Conservation (phyloP, 2,888 invertebrate genomes). For the Agriotes lineatus region DNA sequence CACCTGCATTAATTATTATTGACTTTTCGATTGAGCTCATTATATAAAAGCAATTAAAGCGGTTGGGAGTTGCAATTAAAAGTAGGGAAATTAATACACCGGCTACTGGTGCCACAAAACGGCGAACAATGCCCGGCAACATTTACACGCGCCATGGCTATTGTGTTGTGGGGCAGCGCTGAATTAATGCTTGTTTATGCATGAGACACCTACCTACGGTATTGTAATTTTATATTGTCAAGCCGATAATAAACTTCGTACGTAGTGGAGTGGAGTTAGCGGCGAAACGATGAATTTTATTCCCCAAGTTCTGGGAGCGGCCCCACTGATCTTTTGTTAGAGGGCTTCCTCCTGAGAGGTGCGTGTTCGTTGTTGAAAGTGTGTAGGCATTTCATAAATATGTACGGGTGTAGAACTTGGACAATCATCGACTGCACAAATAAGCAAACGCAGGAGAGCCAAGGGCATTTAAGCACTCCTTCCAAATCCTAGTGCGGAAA, state of each 20-base stretch:
- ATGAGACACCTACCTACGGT: conserved; percentile 25
- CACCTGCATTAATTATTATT: neutral
- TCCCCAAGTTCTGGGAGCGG: neutral
- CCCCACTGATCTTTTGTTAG: neutral
- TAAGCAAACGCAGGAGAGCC: too few relatives aligned
- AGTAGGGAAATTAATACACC: conserved; percentile 13
- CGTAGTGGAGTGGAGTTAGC: conserved; percentile 11
- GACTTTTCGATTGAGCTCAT: neutral
- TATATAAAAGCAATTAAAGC: conserved; percentile 15
- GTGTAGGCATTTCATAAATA: too few relatives aligned
- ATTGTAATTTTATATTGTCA: conserved; percentile 32
- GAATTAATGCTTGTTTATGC: conserved; percentile 23
- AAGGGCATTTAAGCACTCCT: too few relatives aligned
- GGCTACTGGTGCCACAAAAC: conserved; percentile 9
- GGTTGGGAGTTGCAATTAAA: conserved; percentile 4
- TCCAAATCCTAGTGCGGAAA: too few relatives aligned
- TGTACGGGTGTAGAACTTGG: too few relatives aligned
- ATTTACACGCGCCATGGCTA: neutral
- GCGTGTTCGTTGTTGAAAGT: too few relatives aligned
- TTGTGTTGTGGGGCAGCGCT: neutral
- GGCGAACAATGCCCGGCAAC: conserved; percentile 1
- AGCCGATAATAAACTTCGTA: conserved; percentile 32
- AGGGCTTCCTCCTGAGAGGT: too few relatives aligned
- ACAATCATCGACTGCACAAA: too few relatives aligned
- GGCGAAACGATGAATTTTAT: conserved; percentile 13